These are phyloP conservation scores for Helleia helle DNA, from an alignment of 2,888 invertebrate genomes.

Conservation along the genomic window DNA sequence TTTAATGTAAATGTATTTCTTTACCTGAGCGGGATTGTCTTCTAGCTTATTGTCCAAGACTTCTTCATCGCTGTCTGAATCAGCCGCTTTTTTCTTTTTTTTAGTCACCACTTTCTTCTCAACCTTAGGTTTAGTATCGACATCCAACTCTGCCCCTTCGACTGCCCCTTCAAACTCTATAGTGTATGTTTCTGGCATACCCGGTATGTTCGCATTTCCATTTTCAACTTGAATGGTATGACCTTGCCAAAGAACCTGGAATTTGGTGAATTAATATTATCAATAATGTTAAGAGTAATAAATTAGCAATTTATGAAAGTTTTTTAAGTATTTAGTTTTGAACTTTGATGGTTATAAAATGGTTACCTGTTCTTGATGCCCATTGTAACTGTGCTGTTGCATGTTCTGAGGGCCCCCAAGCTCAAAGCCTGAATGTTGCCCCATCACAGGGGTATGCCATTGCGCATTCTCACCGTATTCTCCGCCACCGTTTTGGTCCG, in stretches of 20 bases:
- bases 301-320: no score
- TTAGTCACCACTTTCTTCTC: constrained; percentile 56
- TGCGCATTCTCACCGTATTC: constrained; percentile 73
- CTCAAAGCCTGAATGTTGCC: constrained; percentile 68
- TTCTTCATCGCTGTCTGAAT: constrained; percentile 63
- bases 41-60: constrained; percentile 78
- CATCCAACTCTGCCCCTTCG: constrained; percentile 53
- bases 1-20: no score
- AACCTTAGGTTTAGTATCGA: constrained; percentile 61
- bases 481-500: constrained; percentile 58
- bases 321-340: not conserved
- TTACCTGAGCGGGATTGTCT: constrained; percentile 76
- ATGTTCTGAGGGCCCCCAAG: constrained; percentile 51
- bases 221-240: constrained; percentile 78
- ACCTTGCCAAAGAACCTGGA: constrained; percentile 78
- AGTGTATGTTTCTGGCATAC: constrained; percentile 45
- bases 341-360: not conserved
- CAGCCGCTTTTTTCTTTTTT: constrained; percentile 68
- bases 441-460: constrained; percentile 77
- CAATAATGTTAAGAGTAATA: not conserved
- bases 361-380: constrained; percentile 62
- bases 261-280: constrained; percentile 17
- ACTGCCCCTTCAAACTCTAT: constrained; percentile 54
- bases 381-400: constrained; percentile 65
- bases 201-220: constrained; percentile 53